phyloP scores from a whole-genome alignment of 2,888 invertebrate genomes.

The Diploptera punctata region DNA sequence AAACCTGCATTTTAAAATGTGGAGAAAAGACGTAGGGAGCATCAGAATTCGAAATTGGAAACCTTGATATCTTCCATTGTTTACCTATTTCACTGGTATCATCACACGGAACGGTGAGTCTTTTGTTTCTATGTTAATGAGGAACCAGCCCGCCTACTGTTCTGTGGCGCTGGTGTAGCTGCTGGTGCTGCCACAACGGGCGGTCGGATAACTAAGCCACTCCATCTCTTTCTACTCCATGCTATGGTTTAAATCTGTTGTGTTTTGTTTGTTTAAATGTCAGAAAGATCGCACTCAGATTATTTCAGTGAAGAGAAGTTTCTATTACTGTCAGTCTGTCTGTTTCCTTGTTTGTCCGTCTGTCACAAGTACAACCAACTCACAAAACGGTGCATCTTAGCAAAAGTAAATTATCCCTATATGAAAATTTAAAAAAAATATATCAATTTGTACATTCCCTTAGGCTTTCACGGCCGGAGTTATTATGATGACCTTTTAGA shows the following conservation, averaged over 20 bases:
- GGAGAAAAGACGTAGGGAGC: neutral
- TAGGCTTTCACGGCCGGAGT: no score
- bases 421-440: no score
- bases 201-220: neutral
- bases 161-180: conserved; percentile 5
- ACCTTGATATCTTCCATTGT: conserved; percentile 14
- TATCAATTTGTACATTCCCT: no score
- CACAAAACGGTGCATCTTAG: no score
- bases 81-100: conserved; percentile 16
- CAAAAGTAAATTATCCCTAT: no score
- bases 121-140: conserved; percentile 17
- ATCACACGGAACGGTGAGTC: conserved; percentile 8
- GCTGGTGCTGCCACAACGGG: conserved; percentile 10
- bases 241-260: conserved; percentile 1
- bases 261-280: conserved; percentile 19
- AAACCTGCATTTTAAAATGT: neutral
- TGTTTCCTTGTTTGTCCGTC: neutral
- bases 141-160: conserved; percentile 1
- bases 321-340: conserved; percentile 2
- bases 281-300: conserved; percentile 19
- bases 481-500: no score
- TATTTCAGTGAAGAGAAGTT: conserved; percentile 13
- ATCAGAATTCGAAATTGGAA: neutral
- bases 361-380: neutral
- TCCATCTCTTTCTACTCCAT: neutral